Evolutionary conservation across 2,113 vertebrate genomes (phyloP), one percentile per base, ranked within the genome.

Genomic region (Todiramphus saurophagus): DNA sequence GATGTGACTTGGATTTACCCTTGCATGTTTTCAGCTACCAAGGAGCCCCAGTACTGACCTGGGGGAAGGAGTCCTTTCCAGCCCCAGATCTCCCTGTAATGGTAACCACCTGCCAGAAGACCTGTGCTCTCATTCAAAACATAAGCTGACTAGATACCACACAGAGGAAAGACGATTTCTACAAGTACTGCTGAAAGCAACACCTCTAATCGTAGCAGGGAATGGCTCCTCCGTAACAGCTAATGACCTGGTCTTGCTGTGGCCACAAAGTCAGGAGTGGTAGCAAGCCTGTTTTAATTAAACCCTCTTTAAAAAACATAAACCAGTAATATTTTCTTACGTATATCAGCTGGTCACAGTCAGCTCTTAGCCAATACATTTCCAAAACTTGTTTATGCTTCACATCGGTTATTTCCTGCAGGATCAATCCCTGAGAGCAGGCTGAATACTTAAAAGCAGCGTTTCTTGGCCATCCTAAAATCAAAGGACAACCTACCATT

Each of bases 81-180:
- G 39, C 11, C 4, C 25, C 51, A 75, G 2, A 28, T 83, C 17
- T 51, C 27, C 16, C 37, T 85, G 59, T 80, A 59, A 73, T 16
- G 70, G 24, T 64, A 86, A 44, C 13, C 9, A 33, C 6, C 72
- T 92, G 60, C 35, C 69, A 72, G 79, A 77, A 86, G 51, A 75
- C 51, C 35, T 37, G 21, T 66, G 68, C 60, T 94, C 23, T 78
- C 25, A 23, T 67, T 80, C 23, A 51, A 50, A 83, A 67, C 41
- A 12, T 21, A 35, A 67, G 8, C 59, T 67, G 59, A 85, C 53
- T 14, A 53, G 67, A 66, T 50, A 74, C 4, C 46, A 50, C n/a
- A 46, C 16, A 35, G 63, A 68, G 30, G 31, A 31, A 53, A 44
- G 0, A 0, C 0, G 10, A 35, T 70, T 85, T 60, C 51, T 64